These are phyloP conservation scores for Eupithecia pulchellata DNA, from an alignment of 2,888 invertebrate species.

Conservation along the genomic window DNA sequence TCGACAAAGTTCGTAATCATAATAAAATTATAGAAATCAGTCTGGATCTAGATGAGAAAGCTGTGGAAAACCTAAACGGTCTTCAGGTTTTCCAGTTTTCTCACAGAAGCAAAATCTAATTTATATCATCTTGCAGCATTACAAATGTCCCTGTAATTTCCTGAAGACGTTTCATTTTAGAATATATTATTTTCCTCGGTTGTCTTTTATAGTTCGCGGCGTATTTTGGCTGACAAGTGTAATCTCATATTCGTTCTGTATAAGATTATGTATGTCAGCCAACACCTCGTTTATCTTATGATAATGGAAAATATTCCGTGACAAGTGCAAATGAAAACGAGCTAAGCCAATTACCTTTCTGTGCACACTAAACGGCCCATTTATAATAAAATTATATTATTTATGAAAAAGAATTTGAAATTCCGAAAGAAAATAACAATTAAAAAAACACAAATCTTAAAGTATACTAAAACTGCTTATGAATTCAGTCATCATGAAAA, in stretches of 20 bases:
- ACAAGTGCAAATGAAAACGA: constrained; percentile 52
- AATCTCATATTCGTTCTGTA: constrained; percentile 71
- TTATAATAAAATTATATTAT: background rate
- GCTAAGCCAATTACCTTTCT: constrained; percentile 53
- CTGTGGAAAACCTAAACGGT: too few species aligned
- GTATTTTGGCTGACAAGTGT: constrained; percentile 69
- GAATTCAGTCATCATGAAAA: background rate
- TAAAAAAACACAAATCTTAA: background rate
- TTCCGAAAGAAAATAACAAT: background rate
- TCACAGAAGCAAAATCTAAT: constrained; percentile 20
- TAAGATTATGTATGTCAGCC: constrained; percentile 77
- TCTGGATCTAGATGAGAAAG: too few species aligned
- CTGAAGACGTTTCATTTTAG: constrained; percentile 33
- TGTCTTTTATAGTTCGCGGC: constrained; percentile 42
- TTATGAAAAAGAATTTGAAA: background rate
- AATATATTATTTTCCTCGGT: constrained; percentile 36
- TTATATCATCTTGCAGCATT: constrained; percentile 22
- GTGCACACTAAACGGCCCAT: constrained; percentile 5
- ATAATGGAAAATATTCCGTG: constrained; percentile 66
- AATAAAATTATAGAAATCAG: constrained; percentile 3
- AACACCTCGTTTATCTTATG: constrained; percentile 71
- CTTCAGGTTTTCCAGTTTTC: constrained; percentile 18
- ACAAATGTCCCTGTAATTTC: constrained; percentile 33
- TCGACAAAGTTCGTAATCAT: background rate
- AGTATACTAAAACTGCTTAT: background rate